A percentile compares a stretch with the other conserved stretches of the same genome.
These are phyloP conservation scores for Melipona quadrifasciata DNA, from an alignment of 1,140 invertebrate genomes.

Conservation along the genomic window DNA sequence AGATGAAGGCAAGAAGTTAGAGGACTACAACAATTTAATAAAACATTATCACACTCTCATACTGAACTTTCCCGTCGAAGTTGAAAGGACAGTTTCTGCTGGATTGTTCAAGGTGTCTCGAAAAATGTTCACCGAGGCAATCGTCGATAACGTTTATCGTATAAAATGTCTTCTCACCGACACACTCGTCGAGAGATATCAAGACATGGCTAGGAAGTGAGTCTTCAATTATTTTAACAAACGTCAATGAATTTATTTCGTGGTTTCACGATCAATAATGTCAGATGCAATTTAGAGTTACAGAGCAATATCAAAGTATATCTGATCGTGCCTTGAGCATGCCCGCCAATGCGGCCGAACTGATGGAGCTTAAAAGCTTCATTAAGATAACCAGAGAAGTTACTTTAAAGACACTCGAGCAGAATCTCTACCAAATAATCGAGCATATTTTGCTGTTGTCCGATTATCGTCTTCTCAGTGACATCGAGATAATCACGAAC, in stretches of 20 bases:
- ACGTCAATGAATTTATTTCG: neutral
- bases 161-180: constrained; percentile 87
- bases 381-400: constrained; percentile 88
- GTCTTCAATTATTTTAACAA: constrained; percentile 60
- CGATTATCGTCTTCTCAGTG: constrained; percentile 89
- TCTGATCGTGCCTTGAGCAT: constrained; percentile 88
- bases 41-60: constrained; percentile 85
- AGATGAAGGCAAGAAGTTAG: constrained; percentile 84
- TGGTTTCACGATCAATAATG: constrained; percentile 54
- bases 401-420: constrained; percentile 89
- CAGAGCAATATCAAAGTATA: constrained; percentile 91
- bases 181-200: constrained; percentile 90
- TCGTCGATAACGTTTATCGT: constrained; percentile 86
- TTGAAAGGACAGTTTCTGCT: constrained; percentile 87
- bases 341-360: constrained; percentile 90
- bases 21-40: constrained; percentile 86
- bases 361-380: constrained; percentile 93
- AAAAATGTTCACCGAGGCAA: constrained; percentile 87
- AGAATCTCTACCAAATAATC: constrained; percentile 86
- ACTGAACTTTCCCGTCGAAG: constrained; percentile 85
- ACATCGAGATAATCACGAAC: constrained; percentile 91
- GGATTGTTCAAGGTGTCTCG: constrained; percentile 95
- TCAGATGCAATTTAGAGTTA: constrained; percentile 83
- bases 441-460: constrained; percentile 88
- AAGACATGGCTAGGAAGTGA: constrained; percentile 88